These are phyloP conservation scores for Neopipo cinnamomea DNA, from an alignment of 2,113 vertebrate species.

Conservation along the genomic window DNA sequence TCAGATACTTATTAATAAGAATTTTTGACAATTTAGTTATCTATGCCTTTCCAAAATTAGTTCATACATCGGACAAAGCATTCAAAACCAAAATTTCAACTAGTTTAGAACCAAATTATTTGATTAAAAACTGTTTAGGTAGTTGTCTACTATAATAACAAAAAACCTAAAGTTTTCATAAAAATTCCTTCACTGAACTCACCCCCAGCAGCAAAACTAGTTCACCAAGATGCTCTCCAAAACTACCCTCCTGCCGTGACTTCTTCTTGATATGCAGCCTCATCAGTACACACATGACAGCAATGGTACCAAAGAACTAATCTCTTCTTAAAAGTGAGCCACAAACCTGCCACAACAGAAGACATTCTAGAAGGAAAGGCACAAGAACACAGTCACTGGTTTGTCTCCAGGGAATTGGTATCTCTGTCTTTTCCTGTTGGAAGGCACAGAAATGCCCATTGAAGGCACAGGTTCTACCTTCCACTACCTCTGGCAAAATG, in stretches of 20 bases:
- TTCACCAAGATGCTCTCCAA: neutral
- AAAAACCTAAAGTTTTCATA: neutral
- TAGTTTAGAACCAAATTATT: neutral
- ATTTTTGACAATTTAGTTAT: neutral
- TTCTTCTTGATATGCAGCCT: neutral
- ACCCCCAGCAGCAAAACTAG: neutral
- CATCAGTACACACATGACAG: fast-evolving
- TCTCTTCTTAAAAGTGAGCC: neutral
- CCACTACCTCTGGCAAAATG: neutral
- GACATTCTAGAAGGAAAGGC: neutral
- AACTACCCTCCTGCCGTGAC: neutral
- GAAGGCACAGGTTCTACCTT: neutral
- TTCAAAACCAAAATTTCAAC: neutral
- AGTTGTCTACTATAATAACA: neutral
- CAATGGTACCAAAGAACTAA: neutral
- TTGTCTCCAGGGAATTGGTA: neutral
- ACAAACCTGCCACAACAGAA: neutral
- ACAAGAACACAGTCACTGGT: fast-evolving
- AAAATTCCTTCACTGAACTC: neutral
- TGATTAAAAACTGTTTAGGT: neutral
- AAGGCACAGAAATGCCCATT: neutral
- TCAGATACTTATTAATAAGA: neutral
- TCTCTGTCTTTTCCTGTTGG: neutral
- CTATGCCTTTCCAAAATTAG: neutral
- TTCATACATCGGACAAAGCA: neutral